Conservation (phyloP, 2,888 invertebrate genomes). For the Mythimna albipuncta region DNA sequence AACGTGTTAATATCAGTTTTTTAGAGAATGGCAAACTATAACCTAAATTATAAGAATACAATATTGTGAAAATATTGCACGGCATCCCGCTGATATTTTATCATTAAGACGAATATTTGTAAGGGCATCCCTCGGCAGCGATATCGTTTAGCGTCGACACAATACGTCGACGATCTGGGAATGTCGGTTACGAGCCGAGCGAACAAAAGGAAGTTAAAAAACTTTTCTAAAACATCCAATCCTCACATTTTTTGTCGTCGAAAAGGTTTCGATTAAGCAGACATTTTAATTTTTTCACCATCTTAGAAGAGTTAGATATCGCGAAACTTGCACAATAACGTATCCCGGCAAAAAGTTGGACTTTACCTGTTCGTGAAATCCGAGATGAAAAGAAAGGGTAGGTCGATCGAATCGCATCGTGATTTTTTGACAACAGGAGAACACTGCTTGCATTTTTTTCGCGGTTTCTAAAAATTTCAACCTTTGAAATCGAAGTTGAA, state of each 20-base stretch:
- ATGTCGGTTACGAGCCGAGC: constrained; percentile 86
- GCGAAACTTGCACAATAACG: constrained; percentile 86
- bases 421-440: constrained; percentile 77
- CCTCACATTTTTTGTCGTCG: constrained; percentile 81
- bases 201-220: constrained; percentile 88
- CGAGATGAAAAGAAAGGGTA: constrained; percentile 89
- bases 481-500: constrained; percentile 82
- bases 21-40: constrained; percentile 70
- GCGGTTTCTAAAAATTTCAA: constrained; percentile 79
- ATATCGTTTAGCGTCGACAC: constrained; percentile 85
- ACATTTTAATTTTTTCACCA: constrained; percentile 81
- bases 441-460: constrained; percentile 83
- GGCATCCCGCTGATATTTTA: constrained; percentile 87
- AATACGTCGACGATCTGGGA: constrained; percentile 87
- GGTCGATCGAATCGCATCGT: constrained; percentile 81
- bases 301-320: constrained; percentile 87
- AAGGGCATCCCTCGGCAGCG: constrained; percentile 78
- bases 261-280: constrained; percentile 87
- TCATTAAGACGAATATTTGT: constrained; percentile 85
- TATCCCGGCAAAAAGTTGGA: constrained; percentile 83
- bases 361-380: constrained; percentile 90
- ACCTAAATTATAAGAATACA: constrained; percentile 79
- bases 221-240: constrained; percentile 82
- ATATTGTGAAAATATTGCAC: constrained; percentile 85
- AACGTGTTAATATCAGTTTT: constrained; percentile 69